Evolutionary conservation across 2,113 vertebrate species (phyloP), one percentile per base, ranked within the genome.

Genomic region (Tragelaphus buxtoni): DNA sequence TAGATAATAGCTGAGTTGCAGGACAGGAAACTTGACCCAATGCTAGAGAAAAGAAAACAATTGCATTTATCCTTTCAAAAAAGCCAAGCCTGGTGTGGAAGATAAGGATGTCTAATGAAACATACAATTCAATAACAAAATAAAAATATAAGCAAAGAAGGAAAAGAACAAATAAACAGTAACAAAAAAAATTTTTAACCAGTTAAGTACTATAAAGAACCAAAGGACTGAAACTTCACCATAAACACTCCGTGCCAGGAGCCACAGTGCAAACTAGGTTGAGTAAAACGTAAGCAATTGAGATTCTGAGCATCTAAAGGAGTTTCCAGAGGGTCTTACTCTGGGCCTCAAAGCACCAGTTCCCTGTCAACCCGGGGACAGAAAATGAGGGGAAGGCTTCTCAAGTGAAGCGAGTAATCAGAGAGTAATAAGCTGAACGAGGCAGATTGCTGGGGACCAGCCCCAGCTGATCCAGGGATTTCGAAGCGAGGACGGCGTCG

Each of bases 51-150:
- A 39, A 6, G 61, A 95, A 98, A 98, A 97, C 90, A 97, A 88
- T 96, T 77, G 53, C 26, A 97, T 82, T 94, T 94, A 97, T 97
- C 90, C 96, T 98, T 94, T 97, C 87, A 94, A 97, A 98, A 97
- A 74, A 93, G 13, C 51, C 17, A 94, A 95, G 86, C 91, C 93
- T 98, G 95, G 35, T 95, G 95, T 69, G 94, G 63, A 97, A 98
- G 93, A 98, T 98, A 98, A 98, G 83, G 22, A 17, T 88, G 83
- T 95, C 72, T 97, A 97, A 95, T 91, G 58, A 98, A 97, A 97
- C 94, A 95, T 88, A 97, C 80, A 96, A 91, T 45, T 97, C 61
- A 96, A 45, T 74, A 94, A 94, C 35, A 90, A 98, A 90, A 97
- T 92, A 90, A 95, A 98, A 96, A 98, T 94, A 56, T 84, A 96